Evolutionary conservation across 2,113 vertebrate species (phyloP).

Genomic region (Nyctereutes procyonoides): DNA sequence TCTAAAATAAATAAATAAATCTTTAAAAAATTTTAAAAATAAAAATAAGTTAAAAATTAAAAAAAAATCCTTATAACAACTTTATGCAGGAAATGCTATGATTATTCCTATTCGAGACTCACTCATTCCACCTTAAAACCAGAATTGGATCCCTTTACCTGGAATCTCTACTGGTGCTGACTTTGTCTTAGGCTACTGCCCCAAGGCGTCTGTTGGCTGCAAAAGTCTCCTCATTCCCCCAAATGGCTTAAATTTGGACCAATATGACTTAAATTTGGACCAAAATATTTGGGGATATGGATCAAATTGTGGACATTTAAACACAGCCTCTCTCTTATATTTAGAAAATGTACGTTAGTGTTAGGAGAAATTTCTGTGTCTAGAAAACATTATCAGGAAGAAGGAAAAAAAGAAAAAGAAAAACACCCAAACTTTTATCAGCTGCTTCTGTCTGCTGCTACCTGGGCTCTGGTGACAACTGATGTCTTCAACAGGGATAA

Average conservation of each 20-base stretch:
- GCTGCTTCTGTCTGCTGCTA: neutral
- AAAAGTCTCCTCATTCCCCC: fast-evolving
- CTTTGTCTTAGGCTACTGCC: neutral
- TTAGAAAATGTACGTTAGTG: neutral
- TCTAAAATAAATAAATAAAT: neutral
- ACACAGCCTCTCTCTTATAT: neutral
- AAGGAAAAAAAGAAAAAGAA: neutral
- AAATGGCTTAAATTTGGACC: neutral
- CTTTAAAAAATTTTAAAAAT: neutral
- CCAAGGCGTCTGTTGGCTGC: neutral
- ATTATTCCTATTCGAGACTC: neutral
- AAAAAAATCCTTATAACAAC: neutral
- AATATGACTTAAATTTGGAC: neutral
- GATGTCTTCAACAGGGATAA: conserved; percentile 20
- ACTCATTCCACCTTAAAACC: neutral
- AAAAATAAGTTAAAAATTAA: neutral
- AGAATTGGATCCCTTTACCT: neutral
- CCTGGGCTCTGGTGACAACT: neutral
- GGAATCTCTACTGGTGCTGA: neutral
- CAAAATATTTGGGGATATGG: neutral
- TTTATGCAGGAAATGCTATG: neutral
- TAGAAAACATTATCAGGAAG: neutral
- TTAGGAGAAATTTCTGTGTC: neutral
- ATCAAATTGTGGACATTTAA: neutral
- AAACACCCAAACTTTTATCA: neutral